Evolutionary conservation across 1,140 invertebrate species (phyloP).

Genomic region (Drosophila neocordata): DNA sequence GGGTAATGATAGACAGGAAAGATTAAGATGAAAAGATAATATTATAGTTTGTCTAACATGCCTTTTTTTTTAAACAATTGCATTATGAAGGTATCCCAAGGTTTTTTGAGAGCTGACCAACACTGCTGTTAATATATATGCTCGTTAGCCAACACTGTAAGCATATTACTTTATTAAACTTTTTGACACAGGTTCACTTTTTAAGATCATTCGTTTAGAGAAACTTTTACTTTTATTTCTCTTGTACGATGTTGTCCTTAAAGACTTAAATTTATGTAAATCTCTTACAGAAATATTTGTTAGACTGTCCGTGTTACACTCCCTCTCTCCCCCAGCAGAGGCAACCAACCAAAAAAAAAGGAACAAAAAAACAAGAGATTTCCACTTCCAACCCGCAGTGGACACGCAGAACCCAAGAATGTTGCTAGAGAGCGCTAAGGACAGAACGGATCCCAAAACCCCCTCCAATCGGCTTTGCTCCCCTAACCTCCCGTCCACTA

Average conservation of each 20-base stretch:
- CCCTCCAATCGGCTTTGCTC: background rate
- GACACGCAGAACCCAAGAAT: conserved; percentile 48
- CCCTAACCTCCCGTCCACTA: background rate
- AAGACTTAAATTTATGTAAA: conserved; percentile 29
- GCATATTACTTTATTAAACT: too few relatives aligned
- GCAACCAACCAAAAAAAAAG: conserved; percentile 11
- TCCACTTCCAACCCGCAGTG: conserved; percentile 5
- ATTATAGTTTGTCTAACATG: too few relatives aligned
- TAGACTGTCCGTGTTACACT: background rate
- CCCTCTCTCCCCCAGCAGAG: background rate
- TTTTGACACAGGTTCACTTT: background rate
- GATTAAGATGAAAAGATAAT: too few relatives aligned
- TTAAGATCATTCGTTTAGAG: background rate
- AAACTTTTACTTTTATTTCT: background rate
- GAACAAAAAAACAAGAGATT: conserved; percentile 17
- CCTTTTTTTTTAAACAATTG: too few relatives aligned
- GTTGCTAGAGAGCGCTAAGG: conserved; percentile 18
- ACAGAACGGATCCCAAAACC: conserved; percentile 18
- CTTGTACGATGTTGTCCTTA: background rate
- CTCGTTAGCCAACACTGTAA: too few relatives aligned
- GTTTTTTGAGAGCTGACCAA: too few relatives aligned
- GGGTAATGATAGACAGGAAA: too few relatives aligned
- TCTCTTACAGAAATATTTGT: conserved; percentile 20
- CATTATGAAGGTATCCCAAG: too few relatives aligned
- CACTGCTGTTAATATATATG: too few relatives aligned